These are phyloP conservation scores for Pogonomyrmex barbatus DNA, from an alignment of 1,140 invertebrate species.

Conservation along the genomic window DNA sequence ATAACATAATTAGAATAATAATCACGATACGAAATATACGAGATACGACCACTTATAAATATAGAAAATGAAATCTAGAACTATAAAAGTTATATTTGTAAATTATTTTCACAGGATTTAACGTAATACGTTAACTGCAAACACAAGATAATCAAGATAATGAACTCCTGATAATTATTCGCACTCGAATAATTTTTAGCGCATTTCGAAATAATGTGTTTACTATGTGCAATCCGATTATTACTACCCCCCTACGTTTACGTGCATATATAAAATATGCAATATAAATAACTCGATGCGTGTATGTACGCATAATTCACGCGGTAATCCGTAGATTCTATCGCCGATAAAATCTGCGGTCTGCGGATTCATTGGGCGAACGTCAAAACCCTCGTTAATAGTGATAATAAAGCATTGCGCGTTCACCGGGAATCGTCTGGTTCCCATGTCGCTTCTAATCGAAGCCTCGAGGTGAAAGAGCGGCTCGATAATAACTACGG, in stretches of 20 bases:
- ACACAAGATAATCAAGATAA: slow-evolving; percentile 19
- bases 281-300: not conserved
- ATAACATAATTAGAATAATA: no score
- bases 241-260: slow-evolving; percentile 21
- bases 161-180: slow-evolving; percentile 10
- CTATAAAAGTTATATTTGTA: not conserved
- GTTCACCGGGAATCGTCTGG: not conserved
- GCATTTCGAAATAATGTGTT: not conserved
- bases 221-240: slow-evolving; percentile 1
- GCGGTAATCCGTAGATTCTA: slow-evolving; percentile 5
- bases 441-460: not conserved
- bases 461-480: not conserved
- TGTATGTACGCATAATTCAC: not conserved
- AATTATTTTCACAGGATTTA: not conserved
- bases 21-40: not conserved
- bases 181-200: not conserved
- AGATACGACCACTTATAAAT: not conserved
- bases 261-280: not conserved
- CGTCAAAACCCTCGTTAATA: slow-evolving; percentile 2
- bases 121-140: slow-evolving; percentile 1
- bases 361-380: not conserved
- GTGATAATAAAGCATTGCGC: slow-evolving; percentile 2
- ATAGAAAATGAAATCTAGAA: not conserved
- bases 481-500: slow-evolving; percentile 21
- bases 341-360: slow-evolving; percentile 19